phyloP scores from a whole-genome alignment of 2,113 vertebrate genomes.

The Pluvianellus socialis region DNA sequence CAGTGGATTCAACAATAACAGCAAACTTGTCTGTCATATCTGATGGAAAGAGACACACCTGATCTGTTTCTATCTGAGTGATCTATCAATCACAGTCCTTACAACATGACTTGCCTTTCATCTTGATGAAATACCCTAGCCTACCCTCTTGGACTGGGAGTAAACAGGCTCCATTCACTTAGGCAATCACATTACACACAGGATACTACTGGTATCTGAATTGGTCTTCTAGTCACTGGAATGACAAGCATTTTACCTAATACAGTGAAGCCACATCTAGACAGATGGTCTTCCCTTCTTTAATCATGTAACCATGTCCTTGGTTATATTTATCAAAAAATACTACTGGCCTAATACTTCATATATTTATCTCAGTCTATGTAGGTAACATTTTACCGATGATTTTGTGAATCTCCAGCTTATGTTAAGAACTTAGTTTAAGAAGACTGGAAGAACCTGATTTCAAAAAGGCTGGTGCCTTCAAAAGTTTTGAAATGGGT shows the following conservation, averaged over 20 bases:
- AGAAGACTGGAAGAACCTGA: not conserved
- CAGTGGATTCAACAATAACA: not conserved
- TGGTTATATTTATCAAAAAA: not conserved
- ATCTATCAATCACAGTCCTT: not conserved
- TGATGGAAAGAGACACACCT: not conserved
- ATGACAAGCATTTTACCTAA: not conserved
- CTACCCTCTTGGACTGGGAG: not conserved
- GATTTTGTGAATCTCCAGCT: not conserved
- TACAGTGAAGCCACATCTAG: not conserved
- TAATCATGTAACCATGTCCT: not conserved
- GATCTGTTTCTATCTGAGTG: not conserved
- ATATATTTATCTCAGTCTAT: not conserved
- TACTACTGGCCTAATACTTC: not conserved
- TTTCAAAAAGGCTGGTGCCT: not conserved
- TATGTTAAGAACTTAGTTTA: not conserved
- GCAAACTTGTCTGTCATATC: not conserved
- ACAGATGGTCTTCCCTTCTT: not conserved
- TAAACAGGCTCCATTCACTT: not conserved
- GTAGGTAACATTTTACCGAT: not conserved
- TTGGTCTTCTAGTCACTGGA: not conserved
- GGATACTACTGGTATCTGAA: not conserved
- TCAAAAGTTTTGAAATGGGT: not conserved
- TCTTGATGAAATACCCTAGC: not conserved
- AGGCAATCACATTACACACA: not conserved
- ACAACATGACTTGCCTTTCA: not conserved